Percentiles rank a stretch among this genome's conserved stretches.
These are phyloP conservation scores for Agrotis ipsilon DNA, from an alignment of 2,888 invertebrate genomes.

Conservation along the genomic window DNA sequence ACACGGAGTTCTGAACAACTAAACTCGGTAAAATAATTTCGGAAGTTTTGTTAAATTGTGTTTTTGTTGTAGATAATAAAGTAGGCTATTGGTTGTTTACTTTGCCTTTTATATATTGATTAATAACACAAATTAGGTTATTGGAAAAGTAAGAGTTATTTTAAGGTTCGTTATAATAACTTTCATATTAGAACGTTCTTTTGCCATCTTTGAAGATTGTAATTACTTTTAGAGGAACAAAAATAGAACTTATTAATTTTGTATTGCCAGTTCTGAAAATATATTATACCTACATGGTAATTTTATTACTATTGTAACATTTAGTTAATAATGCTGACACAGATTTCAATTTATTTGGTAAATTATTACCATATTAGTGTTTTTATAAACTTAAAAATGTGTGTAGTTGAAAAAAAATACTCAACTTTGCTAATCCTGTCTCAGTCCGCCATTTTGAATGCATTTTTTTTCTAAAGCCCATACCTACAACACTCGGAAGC, in stretches of 20 bases:
- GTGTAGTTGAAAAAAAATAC: not conserved
- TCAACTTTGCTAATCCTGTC: not conserved
- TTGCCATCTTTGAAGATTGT: not conserved
- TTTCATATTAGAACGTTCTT: not conserved
- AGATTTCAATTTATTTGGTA: no score
- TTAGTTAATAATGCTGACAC: not conserved
- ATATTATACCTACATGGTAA: not conserved
- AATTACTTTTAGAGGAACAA: not conserved
- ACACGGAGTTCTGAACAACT: conserved; percentile 21
- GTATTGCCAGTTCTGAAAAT: not conserved
- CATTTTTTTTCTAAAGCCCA: conserved; percentile 3
- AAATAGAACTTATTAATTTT: not conserved
- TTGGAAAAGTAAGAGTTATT: not conserved
- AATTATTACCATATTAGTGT: no score
- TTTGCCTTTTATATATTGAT: not conserved
- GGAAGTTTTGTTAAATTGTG: conserved; percentile 29
- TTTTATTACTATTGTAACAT: no score
- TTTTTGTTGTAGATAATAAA: not conserved
- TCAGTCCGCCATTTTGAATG: not conserved
- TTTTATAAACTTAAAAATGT: no score
- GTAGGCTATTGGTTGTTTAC: conserved; percentile 5
- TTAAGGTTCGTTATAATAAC: not conserved
- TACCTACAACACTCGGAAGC: not conserved
- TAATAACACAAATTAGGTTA: not conserved
- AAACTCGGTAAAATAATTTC: conserved; percentile 26